These are phyloP conservation scores for Scaptomyza reducta DNA, from an alignment of 2,888 invertebrate genomes.

Conservation along the genomic window DNA sequence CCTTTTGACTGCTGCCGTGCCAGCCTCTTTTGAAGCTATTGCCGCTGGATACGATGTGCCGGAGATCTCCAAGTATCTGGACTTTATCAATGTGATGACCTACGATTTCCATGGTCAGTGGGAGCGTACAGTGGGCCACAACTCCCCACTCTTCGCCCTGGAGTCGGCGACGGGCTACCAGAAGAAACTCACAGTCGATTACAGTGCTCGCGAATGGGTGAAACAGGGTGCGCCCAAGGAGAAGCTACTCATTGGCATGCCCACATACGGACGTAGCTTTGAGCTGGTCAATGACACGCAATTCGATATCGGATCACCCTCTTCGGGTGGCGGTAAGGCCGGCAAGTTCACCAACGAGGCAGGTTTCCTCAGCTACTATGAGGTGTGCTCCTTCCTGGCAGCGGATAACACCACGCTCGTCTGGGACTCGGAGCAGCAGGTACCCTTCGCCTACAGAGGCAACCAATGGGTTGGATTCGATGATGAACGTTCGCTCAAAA, in stretches of 20 bases:
- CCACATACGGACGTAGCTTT: conserved; percentile 96
- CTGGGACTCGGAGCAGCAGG: conserved; percentile 98
- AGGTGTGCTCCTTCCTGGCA: conserved; percentile 95
- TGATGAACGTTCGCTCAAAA: conserved; percentile 95
- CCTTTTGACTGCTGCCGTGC: conserved; percentile 94
- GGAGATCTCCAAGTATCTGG: conserved; percentile 96
- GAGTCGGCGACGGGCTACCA: conserved; percentile 95
- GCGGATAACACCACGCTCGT: conserved; percentile 96
- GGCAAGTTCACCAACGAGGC: conserved; percentile 96
- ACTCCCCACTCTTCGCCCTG: conserved; percentile 94
- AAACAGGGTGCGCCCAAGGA: conserved; percentile 96
- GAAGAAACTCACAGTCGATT: conserved; percentile 96
- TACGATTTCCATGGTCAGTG: conserved; percentile 98
- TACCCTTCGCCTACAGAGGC: conserved; percentile 95
- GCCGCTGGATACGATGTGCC: conserved; percentile 97
- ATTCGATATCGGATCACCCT: conserved; percentile 96
- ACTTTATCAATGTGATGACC: conserved; percentile 97
- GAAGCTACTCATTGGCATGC: conserved; percentile 97
- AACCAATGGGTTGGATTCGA: conserved; percentile 98
- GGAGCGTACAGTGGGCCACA: conserved; percentile 96
- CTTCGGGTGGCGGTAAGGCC: conserved; percentile 92
- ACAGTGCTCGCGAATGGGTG: conserved; percentile 95
- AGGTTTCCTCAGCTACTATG: conserved; percentile 97
- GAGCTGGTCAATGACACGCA: conserved; percentile 93
- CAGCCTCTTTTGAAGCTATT: conserved; percentile 96